phyloP scores from a whole-genome alignment of 2,888 invertebrate species.

The Drosophila kuntzei region DNA sequence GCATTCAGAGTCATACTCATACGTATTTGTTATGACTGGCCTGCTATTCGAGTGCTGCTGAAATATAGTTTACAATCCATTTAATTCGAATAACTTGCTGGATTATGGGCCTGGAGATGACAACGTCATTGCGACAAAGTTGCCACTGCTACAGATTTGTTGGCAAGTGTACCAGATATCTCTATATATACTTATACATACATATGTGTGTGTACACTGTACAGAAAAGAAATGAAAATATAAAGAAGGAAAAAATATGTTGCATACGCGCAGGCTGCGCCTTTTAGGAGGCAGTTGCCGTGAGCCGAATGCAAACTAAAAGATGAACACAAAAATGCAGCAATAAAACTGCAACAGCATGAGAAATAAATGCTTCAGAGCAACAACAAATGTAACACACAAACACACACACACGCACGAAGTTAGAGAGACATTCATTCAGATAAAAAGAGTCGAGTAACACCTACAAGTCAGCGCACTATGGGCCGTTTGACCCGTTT shows the following conservation, averaged over 20 bases:
- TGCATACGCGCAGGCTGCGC: slow-evolving; percentile 66
- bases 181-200: neutral
- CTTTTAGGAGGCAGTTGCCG: slow-evolving; percentile 27
- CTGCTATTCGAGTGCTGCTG: slow-evolving; percentile 34
- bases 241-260: slow-evolving; percentile 48
- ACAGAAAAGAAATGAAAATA: slow-evolving; percentile 6
- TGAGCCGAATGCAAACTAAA: slow-evolving; percentile 24
- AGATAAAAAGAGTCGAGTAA: slow-evolving; percentile 68
- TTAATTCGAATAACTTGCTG: slow-evolving; percentile 64
- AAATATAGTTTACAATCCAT: slow-evolving; percentile 70
- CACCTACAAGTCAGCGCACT: slow-evolving; percentile 53
- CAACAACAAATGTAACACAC: slow-evolving; percentile 19
- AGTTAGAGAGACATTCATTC: slow-evolving; percentile 59
- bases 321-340: slow-evolving; percentile 45
- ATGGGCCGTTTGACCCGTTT: too few species aligned
- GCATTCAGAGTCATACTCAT: slow-evolving; percentile 18
- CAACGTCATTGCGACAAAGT: slow-evolving; percentile 44
- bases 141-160: slow-evolving; percentile 48
- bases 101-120: slow-evolving; percentile 21
- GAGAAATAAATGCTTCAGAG: slow-evolving; percentile 46
- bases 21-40: slow-evolving; percentile 40
- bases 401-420: slow-evolving; percentile 6
- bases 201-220: neutral
- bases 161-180: slow-evolving; percentile 43
- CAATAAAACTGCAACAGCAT: slow-evolving; percentile 55